Evolutionary conservation across 2,888 invertebrate genomes (phyloP).

Genomic region (Clistopyga incitator): DNA sequence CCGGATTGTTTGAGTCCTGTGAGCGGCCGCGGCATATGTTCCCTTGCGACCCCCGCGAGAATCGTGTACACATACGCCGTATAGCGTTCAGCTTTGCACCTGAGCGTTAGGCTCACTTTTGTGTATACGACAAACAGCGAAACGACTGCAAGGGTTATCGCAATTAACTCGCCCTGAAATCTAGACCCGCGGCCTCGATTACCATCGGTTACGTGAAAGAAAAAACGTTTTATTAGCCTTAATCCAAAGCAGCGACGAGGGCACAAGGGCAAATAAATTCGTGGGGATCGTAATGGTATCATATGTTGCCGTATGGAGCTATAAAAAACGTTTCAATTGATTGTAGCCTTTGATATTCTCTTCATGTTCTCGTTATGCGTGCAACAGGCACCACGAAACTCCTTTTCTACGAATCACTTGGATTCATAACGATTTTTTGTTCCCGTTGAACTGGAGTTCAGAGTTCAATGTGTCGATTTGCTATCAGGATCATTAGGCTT

Average conservation of each 20-base stretch:
- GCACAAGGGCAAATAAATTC: constrained; percentile 46
- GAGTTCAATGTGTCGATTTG: constrained; percentile 33
- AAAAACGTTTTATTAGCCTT: constrained; percentile 61
- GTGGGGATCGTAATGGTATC: constrained; percentile 46
- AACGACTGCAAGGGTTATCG: constrained; percentile 72
- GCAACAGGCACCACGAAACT: not conserved
- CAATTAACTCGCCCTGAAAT: constrained; percentile 76
- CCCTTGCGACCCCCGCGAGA: constrained; percentile 27
- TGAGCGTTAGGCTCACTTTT: constrained; percentile 42
- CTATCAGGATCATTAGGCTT: not conserved
- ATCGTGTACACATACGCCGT: not conserved
- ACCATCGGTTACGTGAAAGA: constrained; percentile 58
- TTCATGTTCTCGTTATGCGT: constrained; percentile 17
- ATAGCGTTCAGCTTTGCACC: constrained; percentile 43
- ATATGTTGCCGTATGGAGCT: not conserved
- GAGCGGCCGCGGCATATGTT: constrained; percentile 55
- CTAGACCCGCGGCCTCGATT: constrained; percentile 64
- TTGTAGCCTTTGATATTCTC: constrained; percentile 41
- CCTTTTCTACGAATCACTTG: constrained; percentile 15
- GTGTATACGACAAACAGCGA: constrained; percentile 31
- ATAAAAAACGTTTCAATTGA: constrained; percentile 42
- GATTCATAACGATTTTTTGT: constrained; percentile 4
- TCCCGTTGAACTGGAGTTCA: constrained; percentile 33
- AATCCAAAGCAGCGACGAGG: not conserved
- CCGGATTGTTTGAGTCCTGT: constrained; percentile 59